Percentiles rank a stretch among this genome's conserved stretches.
These are phyloP conservation scores for Grammomys surdaster DNA, from an alignment of 2,113 vertebrate genomes.

Conservation along the genomic window DNA sequence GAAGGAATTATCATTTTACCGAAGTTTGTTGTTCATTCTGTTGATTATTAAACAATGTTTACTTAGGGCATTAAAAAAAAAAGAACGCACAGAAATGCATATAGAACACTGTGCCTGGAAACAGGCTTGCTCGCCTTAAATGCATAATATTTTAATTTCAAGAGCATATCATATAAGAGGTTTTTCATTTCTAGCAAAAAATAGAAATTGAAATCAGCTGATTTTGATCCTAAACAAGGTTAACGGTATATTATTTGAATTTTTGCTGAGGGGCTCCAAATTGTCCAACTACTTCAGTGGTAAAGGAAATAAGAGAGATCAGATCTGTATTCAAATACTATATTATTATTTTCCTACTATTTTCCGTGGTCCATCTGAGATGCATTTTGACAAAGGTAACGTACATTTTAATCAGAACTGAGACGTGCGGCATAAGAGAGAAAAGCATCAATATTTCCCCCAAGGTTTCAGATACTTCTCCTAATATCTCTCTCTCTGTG, in stretches of 20 bases:
- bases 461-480: slow-evolving; percentile 63
- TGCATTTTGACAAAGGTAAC: slow-evolving; percentile 71
- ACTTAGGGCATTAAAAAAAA: not conserved
- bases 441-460: slow-evolving; percentile 63
- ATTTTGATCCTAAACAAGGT: slow-evolving; percentile 69
- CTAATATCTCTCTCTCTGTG: slow-evolving; percentile 55
- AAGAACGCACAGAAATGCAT: not conserved
- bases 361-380: slow-evolving; percentile 64
- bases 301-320: slow-evolving; percentile 69
- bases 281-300: slow-evolving; percentile 56
- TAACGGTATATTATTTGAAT: slow-evolving; percentile 71
- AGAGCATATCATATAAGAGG: slow-evolving; percentile 37
- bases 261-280: slow-evolving; percentile 66
- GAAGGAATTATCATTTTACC: slow-evolving; percentile 54
- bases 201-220: slow-evolving; percentile 60
- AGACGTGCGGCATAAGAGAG: slow-evolving; percentile 54
- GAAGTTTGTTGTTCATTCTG: slow-evolving; percentile 34
- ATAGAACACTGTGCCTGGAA: slow-evolving; percentile 16
- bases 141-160: slow-evolving; percentile 2
- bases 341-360: slow-evolving; percentile 66
- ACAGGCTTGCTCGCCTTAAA: not conserved
- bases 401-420: slow-evolving; percentile 71
- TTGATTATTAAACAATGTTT: slow-evolving; percentile 39
- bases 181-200: slow-evolving; percentile 52
- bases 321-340: slow-evolving; percentile 69